These are phyloP conservation scores for Folsomia manolachei DNA, from an alignment of 2,888 invertebrate genomes.

Conservation along the genomic window DNA sequence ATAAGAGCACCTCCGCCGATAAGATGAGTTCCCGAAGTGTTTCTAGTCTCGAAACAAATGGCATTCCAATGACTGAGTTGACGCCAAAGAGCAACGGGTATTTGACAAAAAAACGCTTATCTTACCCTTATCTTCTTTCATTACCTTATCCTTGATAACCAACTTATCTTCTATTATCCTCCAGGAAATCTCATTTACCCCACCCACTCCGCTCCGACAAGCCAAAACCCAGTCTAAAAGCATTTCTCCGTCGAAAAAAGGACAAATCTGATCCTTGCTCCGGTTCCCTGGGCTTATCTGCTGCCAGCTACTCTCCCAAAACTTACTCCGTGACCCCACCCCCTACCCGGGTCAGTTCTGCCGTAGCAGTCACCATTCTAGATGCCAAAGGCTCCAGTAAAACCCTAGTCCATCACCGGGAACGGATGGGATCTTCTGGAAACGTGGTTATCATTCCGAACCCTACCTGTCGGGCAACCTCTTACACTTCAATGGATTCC, in stretches of 20 bases:
- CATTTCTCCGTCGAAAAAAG: conserved; percentile 28
- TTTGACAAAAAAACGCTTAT: too few species aligned
- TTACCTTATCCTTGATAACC: too few species aligned
- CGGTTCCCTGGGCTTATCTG: conserved; percentile 12
- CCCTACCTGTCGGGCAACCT: conserved; percentile 30
- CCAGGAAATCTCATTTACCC: too few species aligned
- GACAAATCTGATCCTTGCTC: conserved; percentile 7
- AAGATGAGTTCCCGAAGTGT: not conserved
- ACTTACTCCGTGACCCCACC: conserved; percentile 1
- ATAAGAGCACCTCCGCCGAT: not conserved
- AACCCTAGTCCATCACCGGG: conserved; percentile 22
- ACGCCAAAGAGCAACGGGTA: not conserved
- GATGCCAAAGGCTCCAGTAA: conserved; percentile 36
- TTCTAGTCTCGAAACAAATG: not conserved
- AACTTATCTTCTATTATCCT: too few species aligned
- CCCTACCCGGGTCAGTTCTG: conserved; percentile 27
- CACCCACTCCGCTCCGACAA: not conserved
- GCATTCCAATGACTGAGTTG: not conserved
- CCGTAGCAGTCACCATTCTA: conserved; percentile 33
- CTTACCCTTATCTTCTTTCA: too few species aligned
- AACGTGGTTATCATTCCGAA: conserved; percentile 28
- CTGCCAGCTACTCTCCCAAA: conserved; percentile 12
- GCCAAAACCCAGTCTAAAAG: conserved; percentile 30
- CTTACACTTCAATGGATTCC: conserved; percentile 37
- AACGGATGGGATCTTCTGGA: conserved; percentile 31